Base-by-base conservation (phyloP, 2,888 invertebrate species). In the Psylliodes chrysocephalus region DNA sequence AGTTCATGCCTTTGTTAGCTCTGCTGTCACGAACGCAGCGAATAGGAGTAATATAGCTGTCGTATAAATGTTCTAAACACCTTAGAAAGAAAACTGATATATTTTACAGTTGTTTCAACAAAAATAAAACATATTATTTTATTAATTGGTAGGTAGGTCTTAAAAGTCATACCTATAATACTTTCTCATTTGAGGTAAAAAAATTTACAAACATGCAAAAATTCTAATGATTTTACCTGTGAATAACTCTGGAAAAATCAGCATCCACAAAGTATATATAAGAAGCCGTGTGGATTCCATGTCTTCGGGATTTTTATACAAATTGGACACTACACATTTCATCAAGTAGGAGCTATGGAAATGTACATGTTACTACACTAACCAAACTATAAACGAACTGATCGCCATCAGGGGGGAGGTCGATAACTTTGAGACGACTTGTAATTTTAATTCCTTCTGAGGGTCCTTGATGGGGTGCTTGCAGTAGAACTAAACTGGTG, bases 241-340 rank as follows among this genome's bases (percentile, higher is more conserved):
- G 47, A 70, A 72, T 25, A 71, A 67, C 63, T 73, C 71, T 22
- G 72, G 69, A 38, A 73, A 70, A 47, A 72, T 52, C 62, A 72
- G 55, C 69, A 73, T 70, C 73, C 73, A 73, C 46, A 70, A 69
- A 47, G 73, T 68, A 33, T 71, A 72, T 59, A 70, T 64, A n/a
- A 72, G 60, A 62, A 73, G 63, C 46, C 67, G 66, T 25, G 67
- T 59, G 38, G 70, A 66, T 66, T 64, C 67, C 69, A 70, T 70
- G 47, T 68, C 63, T 54, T 44, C n/a, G 35, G 33, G 22, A 44
- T 44, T 44, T 42, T 59, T 51, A 49, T 47, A 56, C 47, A 51
- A 61, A 51, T 47, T 55, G 56, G 35, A 22, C 42, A 66, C 60
- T 59, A 62, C 59, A 60, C 62, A 56, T 54, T 49, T 30, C 35